Base-by-base conservation (phyloP, 2,888 invertebrate species). In the Abrostola triplasia region DNA sequence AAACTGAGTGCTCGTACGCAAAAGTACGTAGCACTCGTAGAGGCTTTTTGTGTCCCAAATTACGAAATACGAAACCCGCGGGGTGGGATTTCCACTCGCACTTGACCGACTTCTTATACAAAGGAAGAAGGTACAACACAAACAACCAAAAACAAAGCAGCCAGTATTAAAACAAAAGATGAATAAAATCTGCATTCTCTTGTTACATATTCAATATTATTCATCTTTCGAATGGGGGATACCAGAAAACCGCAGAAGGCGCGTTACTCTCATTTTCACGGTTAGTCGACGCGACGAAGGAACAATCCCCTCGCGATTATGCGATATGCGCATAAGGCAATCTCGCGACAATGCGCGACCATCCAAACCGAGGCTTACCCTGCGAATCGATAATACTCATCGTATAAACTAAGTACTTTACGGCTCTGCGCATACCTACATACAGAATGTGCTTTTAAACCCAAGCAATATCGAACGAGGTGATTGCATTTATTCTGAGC, bases 331-430 rank as follows among this genome's bases (percentile, higher is more conserved):
- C 44, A 24, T 47, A 47, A 47, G 44, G 44, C 44, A 47, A 47
- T 13, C 44, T 47, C 44, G 24, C 44, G 44, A 47, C 44, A 47
- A 12, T 47, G 44, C 44, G 44, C 44, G 44, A 47, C 44, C 44
- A 47, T 47, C 41, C 44, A 47, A 44, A 47, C 13, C 44, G 44
- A 24, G 24, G 13, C 44, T 47, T 47, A 47, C 44, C 13, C 44
- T 24, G 44, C 44, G 24, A 47, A 47, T 47, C 44, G 44, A 47
- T 47, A 47, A 47, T 47, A 47, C 44, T 47, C 44, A 47, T 47
- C 44, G 44, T 24, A 47, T 47, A 47, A 47, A 47, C 44, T 47
- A 47, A 47, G 44, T 47, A 47, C 44, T 47, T 47, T 47, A 47
- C 44, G 24, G 13, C 44, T 47, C 9, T 4, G 24, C 24, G 24